These are phyloP conservation scores for Rallus limicola DNA, from an alignment of 2,113 vertebrate genomes.

Conservation along the genomic window DNA sequence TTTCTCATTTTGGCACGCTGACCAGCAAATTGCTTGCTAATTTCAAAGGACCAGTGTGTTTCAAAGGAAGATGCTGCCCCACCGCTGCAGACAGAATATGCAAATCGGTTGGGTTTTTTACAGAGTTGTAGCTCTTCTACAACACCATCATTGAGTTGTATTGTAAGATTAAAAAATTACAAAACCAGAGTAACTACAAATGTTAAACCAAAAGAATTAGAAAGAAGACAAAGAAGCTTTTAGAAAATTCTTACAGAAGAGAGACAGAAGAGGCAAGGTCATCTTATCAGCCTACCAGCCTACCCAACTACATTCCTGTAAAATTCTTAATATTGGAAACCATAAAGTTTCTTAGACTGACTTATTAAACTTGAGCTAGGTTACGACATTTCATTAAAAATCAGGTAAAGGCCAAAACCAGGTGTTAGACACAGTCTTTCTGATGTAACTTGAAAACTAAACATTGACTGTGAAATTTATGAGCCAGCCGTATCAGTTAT, in stretches of 20 bases:
- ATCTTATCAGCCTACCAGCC: background rate
- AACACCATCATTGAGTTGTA: background rate
- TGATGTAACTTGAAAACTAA: background rate
- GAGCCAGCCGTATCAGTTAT: background rate
- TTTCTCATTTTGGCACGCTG: background rate
- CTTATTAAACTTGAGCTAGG: background rate
- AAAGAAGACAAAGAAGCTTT: background rate
- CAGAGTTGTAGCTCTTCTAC: background rate
- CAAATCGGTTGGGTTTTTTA: background rate
- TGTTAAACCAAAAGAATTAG: background rate
- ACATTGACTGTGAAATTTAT: background rate
- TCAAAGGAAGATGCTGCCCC: background rate
- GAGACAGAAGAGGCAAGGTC: background rate
- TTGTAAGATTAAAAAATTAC: background rate
- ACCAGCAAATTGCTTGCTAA: constrained; percentile 13
- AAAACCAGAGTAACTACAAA: background rate
- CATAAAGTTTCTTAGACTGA: background rate
- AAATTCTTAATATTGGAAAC: background rate
- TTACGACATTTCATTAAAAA: background rate
- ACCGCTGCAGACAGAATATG: background rate
- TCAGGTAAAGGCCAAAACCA: background rate
- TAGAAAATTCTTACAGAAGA: background rate
- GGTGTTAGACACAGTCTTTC: background rate
- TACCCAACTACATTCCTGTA: background rate
- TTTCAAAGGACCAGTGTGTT: background rate